phyloP scores from a whole-genome alignment of 2,113 vertebrate species.

The Actinemys pallida region DNA sequence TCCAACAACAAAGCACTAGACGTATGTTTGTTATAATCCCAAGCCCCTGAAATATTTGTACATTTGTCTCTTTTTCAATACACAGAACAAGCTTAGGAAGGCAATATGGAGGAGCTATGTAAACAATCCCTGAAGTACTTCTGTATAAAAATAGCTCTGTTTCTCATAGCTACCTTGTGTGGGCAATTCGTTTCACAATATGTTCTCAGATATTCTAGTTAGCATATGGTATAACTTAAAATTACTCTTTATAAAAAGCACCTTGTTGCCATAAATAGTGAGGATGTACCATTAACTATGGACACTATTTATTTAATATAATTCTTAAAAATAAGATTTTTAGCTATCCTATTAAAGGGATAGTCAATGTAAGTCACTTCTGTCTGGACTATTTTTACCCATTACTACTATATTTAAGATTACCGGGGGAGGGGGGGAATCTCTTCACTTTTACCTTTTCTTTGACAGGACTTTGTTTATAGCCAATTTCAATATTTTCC shows the following conservation, averaged over 20 bases:
- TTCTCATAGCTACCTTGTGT: neutral
- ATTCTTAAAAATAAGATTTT: neutral
- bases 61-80: neutral
- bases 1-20: neutral
- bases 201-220: neutral
- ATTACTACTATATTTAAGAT: neutral
- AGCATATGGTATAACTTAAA: neutral
- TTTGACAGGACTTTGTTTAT: neutral
- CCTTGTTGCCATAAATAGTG: neutral
- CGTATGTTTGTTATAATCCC: neutral
- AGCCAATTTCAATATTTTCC: neutral
- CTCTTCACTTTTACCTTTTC: neutral
- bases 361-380: neutral
- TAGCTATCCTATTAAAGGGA: neutral
- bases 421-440: neutral
- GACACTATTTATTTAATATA: neutral
- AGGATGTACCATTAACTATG: neutral
- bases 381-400: neutral
- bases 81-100: neutral
- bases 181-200: neutral
- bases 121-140: neutral
- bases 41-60: neutral
- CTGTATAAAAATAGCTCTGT: neutral
- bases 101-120: neutral
- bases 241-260: neutral